Evolutionary conservation across 2,888 invertebrate species (phyloP), one percentile per base, ranked within the genome.

Genomic region (Cynaeus angustus): DNA sequence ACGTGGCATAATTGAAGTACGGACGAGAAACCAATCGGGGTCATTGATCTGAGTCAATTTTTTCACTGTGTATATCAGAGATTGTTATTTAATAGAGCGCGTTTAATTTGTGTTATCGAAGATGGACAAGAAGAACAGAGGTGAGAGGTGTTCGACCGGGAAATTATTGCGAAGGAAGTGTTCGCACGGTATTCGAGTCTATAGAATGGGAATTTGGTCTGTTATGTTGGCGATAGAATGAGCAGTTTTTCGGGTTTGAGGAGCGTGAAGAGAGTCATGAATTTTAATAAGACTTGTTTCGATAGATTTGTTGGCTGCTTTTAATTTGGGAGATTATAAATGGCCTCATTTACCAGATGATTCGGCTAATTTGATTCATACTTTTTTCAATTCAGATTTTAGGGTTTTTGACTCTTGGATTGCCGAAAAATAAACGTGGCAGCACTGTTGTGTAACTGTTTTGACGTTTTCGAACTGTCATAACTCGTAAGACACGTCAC

Each of bases 81-180:
- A 55, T 55, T 9, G 55, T 41, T 38, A 38, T 55, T 55, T 55
- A 55, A 55, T 55, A 38, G 55, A 55, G 55, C 37, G 41, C 12
- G 16, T 38, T 55, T 55, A 38, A 55, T 55, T 55, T 21, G 38
- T 52, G 30, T 33, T 30, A 52, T 52, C 33, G 33, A 10, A 26
- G 10, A 37, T 37, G 14, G 37, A 37, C 33, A 37, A 55, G 12
- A 16, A 10, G 37, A 13, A 16, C 37, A 16, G 33, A 33, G 33
- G 33, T 33, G 33, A 33, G 33, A 33, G 33, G 33, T 33, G 33
- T 33, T 33, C 33, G 33, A 33, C 33, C 33, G 33, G n/a, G 7
- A 33, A 33, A 33, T 33, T 33, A 33, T 33, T 33, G n/a, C 33
- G 33, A 33, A 28, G 28, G 28, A 7, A 33, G 7, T 33, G 3